Percentiles rank a stretch among this genome's conserved stretches.
phyloP scores from a whole-genome alignment of 2,113 vertebrate species.

The Hystrix cristata region DNA sequence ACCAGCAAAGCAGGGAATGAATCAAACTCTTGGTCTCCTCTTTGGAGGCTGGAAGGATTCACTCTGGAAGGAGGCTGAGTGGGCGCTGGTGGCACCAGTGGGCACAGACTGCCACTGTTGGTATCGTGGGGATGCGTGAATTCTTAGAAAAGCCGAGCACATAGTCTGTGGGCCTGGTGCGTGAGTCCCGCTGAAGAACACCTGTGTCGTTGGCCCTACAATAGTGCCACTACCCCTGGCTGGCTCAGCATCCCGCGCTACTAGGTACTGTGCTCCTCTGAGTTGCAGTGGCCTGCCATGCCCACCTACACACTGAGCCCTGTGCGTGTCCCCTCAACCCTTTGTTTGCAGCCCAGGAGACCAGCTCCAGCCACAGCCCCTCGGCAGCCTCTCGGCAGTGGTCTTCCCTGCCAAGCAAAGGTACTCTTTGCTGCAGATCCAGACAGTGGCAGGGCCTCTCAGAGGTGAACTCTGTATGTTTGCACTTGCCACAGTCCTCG shows the following conservation, averaged over 20 bases:
- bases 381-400: slow-evolving; percentile 92
- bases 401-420: slow-evolving; percentile 94
- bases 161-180: neutral
- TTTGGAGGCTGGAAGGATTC: neutral
- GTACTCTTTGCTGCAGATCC: slow-evolving; percentile 95
- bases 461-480: slow-evolving; percentile 92
- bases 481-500: slow-evolving; percentile 93
- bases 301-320: neutral
- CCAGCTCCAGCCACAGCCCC: neutral
- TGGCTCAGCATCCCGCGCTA: neutral
- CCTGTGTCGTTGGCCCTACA: neutral
- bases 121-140: neutral
- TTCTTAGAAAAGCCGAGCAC: neutral
- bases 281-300: neutral
- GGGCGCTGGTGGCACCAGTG: neutral
- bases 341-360: neutral
- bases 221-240: neutral
- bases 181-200: neutral
- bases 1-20: neutral
- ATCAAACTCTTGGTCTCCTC: neutral
- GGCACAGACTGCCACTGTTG: neutral
- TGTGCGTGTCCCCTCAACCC: neutral
- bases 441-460: slow-evolving; percentile 94
- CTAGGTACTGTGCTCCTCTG: neutral
- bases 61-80: neutral